These are phyloP conservation scores for Pomphorhynchus laevis DNA, from an alignment of 1,140 invertebrate genomes.

Conservation along the genomic window DNA sequence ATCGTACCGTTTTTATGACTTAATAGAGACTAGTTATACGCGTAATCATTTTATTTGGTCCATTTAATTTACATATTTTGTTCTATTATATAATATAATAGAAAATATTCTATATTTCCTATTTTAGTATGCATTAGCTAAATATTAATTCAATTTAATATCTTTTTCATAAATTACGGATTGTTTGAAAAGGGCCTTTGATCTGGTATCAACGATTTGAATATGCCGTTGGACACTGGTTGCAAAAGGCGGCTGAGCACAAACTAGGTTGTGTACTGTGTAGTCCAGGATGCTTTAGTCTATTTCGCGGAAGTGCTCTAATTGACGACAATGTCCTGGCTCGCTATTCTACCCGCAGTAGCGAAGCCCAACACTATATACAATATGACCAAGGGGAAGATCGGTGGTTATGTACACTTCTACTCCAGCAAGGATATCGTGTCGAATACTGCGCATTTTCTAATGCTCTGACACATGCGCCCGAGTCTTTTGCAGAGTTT, in stretches of 20 bases:
- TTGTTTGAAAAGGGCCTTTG: conserved; percentile 13
- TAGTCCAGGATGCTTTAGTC: conserved; percentile 16
- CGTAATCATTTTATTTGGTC: too few relatives aligned
- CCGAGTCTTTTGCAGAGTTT: conserved; percentile 24
- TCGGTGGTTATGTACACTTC: conserved; percentile 29
- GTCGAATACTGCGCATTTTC: conserved; percentile 31
- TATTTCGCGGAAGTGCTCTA: conserved; percentile 15
- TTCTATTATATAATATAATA: too few relatives aligned
- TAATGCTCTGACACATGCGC: conserved; percentile 29
- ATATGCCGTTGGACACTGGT: conserved; percentile 16
- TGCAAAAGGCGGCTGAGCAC: conserved; percentile 16
- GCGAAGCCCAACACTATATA: conserved; percentile 15
- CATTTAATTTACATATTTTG: too few relatives aligned
- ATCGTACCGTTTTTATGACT: too few relatives aligned
- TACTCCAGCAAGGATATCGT: conserved; percentile 28
- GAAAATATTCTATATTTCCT: too few relatives aligned
- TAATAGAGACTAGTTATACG: too few relatives aligned
- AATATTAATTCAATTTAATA: conserved; percentile 11
- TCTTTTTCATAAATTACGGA: background rate
- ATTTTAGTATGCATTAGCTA: too few relatives aligned
- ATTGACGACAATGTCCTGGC: conserved; percentile 15
- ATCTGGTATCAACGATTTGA: conserved; percentile 18
- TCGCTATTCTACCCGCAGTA: conserved; percentile 13
- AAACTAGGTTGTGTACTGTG: conserved; percentile 16
- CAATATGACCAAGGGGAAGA: conserved; percentile 25